These are phyloP conservation scores for Scolanthus callimorphus DNA, from an alignment of 92 coral and sea anemone species.

Conservation along the genomic window DNA sequence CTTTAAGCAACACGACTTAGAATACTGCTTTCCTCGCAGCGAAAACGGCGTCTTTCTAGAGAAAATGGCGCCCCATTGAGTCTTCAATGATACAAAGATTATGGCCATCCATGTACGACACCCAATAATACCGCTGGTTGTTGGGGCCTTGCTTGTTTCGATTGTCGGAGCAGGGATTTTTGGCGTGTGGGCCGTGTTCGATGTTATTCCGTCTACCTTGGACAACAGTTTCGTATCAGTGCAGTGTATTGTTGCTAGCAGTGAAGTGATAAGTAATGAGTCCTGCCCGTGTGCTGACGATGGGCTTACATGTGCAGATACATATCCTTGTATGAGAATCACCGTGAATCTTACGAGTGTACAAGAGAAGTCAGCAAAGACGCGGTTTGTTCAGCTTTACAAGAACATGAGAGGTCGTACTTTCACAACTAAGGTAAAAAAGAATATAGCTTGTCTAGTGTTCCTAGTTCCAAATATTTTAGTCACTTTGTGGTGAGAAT, in stretches of 20 bases:
- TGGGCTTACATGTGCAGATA: constrained; percentile 12
- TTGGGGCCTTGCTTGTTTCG: constrained; percentile 9
- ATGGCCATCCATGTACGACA: not conserved
- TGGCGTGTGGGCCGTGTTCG: constrained; percentile 36
- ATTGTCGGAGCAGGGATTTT: constrained; percentile 22
- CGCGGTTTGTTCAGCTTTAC: constrained; percentile 6
- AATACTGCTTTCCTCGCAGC: too few relatives aligned
- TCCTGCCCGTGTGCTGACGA: constrained; percentile 29
- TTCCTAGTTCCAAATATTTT: too few relatives aligned
- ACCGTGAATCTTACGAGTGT: not conserved
- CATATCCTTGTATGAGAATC: constrained; percentile 19
- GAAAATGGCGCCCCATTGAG: too few relatives aligned
- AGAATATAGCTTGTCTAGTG: too few relatives aligned
- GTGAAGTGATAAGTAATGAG: constrained; percentile 2
- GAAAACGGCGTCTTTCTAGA: too few relatives aligned
- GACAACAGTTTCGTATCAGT: constrained; percentile 12
- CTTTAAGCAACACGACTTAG: too few relatives aligned
- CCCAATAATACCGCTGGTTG: constrained; percentile 10
- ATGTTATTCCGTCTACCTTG: constrained; percentile 24
- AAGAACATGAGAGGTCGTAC: constrained; percentile 19
- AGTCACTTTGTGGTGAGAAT: too few relatives aligned
- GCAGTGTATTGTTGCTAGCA: constrained; percentile 10
- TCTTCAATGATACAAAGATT: too few relatives aligned
- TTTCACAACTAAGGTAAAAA: constrained; percentile 17
- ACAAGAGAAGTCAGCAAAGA: not conserved